These are phyloP conservation scores for Scotopteryx bipunctaria DNA, from an alignment of 2,888 invertebrate species.

Conservation along the genomic window DNA sequence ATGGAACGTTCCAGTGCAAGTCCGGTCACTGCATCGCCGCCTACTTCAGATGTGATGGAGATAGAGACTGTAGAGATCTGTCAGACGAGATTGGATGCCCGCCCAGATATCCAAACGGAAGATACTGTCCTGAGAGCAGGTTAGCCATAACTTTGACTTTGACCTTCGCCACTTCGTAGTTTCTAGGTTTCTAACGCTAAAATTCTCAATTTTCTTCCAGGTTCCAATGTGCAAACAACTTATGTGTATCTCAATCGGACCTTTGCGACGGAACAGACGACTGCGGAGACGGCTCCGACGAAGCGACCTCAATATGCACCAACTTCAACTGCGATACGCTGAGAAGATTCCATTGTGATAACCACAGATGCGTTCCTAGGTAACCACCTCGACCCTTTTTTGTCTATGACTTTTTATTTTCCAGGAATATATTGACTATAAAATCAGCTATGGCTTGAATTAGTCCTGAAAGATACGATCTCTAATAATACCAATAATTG, in stretches of 20 bases:
- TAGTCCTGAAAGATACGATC: no score
- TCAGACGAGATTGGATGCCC: constrained; percentile 96
- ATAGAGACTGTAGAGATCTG: constrained; percentile 94
- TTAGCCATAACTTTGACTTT: constrained; percentile 35
- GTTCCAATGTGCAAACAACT: constrained; percentile 96
- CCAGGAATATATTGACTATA: no score
- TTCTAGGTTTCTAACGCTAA: background rate
- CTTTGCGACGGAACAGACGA: constrained; percentile 97
- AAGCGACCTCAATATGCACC: constrained; percentile 90
- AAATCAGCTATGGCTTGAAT: no score
- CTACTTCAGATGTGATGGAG: constrained; percentile 94
- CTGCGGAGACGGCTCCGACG: constrained; percentile 96
- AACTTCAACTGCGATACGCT: constrained; percentile 93
- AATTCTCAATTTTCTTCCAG: constrained; percentile 58
- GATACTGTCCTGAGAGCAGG: constrained; percentile 93
- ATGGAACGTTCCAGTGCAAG: constrained; percentile 95
- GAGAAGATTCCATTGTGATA: constrained; percentile 94
- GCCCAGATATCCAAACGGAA: constrained; percentile 92
- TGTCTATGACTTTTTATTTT: no score
- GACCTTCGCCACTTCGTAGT: background rate
- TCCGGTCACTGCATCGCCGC: constrained; percentile 97
- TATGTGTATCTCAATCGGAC: constrained; percentile 95
- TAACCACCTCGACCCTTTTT: no score
- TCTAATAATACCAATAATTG: no score
- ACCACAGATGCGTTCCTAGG: constrained; percentile 92